Evolutionary conservation across 2,797 vertebrate genomes (phyloP).

Genomic region (Gallirallus australis): DNA sequence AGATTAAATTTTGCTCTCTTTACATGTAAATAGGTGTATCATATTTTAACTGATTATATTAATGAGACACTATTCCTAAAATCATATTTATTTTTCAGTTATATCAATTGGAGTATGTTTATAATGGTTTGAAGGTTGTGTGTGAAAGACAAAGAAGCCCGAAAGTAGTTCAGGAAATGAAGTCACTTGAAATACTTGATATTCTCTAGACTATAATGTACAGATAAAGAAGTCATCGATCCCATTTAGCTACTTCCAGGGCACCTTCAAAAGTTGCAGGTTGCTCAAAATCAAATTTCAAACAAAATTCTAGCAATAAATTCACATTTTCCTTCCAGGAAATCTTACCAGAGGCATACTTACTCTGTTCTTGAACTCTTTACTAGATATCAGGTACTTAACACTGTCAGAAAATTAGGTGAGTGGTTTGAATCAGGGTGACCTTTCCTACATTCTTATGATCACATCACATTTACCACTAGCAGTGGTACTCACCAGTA

Average conservation of each 20-base stretch:
- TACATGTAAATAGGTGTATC: neutral
- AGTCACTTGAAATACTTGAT: neutral
- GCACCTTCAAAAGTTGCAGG: neutral
- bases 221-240: neutral
- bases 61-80: neutral
- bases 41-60: neutral
- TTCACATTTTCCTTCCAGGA: neutral
- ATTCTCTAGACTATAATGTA: neutral
- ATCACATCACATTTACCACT: neutral
- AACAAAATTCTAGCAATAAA: neutral
- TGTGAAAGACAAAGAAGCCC: neutral
- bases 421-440: neutral
- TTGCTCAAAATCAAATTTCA: neutral
- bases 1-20: neutral
- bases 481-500: neutral
- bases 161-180: neutral
- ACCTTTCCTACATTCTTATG: neutral
- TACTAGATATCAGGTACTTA: neutral
- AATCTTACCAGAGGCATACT: neutral
- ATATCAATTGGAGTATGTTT: neutral
- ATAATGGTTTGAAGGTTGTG: neutral
- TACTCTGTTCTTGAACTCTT: neutral
- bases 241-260: neutral
- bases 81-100: neutral
- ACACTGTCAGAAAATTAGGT: neutral